These are phyloP conservation scores for Drosophila vallismaia DNA, from an alignment of 2,888 invertebrate species.

Conservation along the genomic window DNA sequence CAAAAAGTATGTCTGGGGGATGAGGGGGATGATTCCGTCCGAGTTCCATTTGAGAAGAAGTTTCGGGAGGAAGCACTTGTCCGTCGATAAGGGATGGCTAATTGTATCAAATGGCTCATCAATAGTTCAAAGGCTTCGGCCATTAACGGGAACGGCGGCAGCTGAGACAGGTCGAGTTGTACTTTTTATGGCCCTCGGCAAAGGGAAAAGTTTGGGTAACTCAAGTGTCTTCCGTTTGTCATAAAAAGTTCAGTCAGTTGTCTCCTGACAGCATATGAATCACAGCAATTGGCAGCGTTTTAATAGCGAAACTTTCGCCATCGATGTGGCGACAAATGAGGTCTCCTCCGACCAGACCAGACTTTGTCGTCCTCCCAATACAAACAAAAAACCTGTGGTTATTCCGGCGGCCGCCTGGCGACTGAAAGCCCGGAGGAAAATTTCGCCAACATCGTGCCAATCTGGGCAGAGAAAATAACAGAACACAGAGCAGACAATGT, in stretches of 20 bases:
- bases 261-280: conserved; percentile 67
- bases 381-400: conserved; percentile 37
- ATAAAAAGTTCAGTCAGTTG: conserved; percentile 57
- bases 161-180: conserved; percentile 60
- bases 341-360: conserved; percentile 31
- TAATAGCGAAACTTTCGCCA: conserved; percentile 76
- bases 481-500: conserved; percentile 32
- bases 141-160: conserved; percentile 31
- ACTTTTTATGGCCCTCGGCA: conserved; percentile 52
- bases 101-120: conserved; percentile 72
- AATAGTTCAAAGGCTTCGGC: conserved; percentile 70
- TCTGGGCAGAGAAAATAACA: conserved; percentile 29
- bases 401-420: conserved; percentile 58
- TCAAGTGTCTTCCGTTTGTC: conserved; percentile 77
- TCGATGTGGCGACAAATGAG: conserved; percentile 72
- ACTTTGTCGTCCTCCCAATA: conserved; percentile 18
- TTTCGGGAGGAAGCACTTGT: conserved; percentile 22
- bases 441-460: conserved; percentile 3
- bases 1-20: conserved; percentile 2
- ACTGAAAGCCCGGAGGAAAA: conserved; percentile 49
- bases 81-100: conserved; percentile 50
- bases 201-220: conserved; percentile 57
- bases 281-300: conserved; percentile 70
- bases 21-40: background rate
- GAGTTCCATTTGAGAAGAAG: background rate